Percentiles rank a stretch among this genome's conserved stretches.
Conservation (phyloP, 2,797 vertebrate genomes). For the Gymnodraco acuticeps region DNA sequence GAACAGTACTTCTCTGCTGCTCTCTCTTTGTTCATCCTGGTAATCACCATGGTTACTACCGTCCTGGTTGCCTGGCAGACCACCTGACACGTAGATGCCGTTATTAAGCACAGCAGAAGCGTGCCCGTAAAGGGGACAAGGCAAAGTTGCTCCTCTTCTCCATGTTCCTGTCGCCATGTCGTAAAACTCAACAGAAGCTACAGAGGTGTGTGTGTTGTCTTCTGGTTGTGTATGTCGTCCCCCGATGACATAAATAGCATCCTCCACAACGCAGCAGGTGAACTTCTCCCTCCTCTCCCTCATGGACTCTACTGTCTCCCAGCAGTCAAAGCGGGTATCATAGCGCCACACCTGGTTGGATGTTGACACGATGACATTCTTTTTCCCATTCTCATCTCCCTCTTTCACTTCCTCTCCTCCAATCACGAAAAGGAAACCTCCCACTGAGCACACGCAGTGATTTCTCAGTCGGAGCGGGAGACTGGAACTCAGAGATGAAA, state of each 20-base stretch:
- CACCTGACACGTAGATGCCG: constrained; percentile 91
- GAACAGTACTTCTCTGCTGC: constrained; percentile 88
- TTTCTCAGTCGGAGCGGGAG: constrained; percentile 84
- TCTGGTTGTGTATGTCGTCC: constrained; percentile 75
- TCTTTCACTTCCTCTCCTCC: constrained; percentile 87
- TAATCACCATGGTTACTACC: constrained; percentile 74
- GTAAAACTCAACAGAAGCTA: constrained; percentile 91
- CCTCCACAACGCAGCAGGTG: constrained; percentile 87
- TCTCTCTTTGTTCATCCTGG: constrained; percentile 70
- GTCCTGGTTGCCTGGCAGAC: constrained; percentile 81
- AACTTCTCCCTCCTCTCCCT: constrained; percentile 90
- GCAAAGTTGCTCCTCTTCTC: constrained; percentile 83
- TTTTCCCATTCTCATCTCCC: constrained; percentile 67
- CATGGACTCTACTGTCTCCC: constrained; percentile 88
- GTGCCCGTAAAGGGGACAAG: constrained; percentile 88
- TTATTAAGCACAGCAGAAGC: constrained; percentile 86
- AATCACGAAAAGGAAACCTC: constrained; percentile 93
- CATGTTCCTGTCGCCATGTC: constrained; percentile 88
- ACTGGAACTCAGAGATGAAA: constrained; percentile 76
- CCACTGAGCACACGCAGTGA: constrained; percentile 89
- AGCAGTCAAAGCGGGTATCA: constrained; percentile 91
- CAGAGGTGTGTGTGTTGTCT: constrained; percentile 51
- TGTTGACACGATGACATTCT: constrained; percentile 55
- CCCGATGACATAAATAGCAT: constrained; percentile 89
- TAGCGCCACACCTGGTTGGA: constrained; percentile 90